Conservation (phyloP, 2,888 invertebrate genomes). For the Heliconius cydno region DNA sequence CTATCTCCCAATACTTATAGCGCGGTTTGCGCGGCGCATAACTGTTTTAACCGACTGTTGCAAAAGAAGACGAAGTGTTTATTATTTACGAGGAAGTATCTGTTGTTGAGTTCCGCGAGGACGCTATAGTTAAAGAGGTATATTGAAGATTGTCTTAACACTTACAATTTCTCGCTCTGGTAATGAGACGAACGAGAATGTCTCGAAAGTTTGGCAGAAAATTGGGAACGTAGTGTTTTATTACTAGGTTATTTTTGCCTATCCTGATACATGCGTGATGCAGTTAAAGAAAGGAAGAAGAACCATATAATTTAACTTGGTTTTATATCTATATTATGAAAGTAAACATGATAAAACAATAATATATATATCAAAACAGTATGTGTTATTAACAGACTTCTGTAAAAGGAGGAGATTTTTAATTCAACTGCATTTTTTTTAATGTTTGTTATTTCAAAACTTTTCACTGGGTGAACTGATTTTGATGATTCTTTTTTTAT, state of each 20-base stretch:
- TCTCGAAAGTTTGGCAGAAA: neutral
- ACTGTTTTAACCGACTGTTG: slow-evolving; percentile 11
- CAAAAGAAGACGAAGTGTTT: neutral
- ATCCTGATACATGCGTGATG: neutral
- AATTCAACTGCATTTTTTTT: no score
- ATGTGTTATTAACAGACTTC: no score
- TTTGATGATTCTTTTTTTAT: no score
- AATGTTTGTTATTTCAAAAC: no score
- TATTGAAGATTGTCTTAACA: no score
- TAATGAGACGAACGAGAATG: neutral
- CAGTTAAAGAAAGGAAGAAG: neutral
- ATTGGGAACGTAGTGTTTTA: neutral
- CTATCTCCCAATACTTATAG: slow-evolving; percentile 7
- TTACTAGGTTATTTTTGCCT: neutral
- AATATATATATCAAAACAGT: neutral
- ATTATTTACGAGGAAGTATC: neutral
- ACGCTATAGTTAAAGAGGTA: no score
- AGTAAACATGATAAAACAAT: neutral
- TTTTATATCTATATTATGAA: neutral
- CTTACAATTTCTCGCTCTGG: no score
- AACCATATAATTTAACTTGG: neutral
- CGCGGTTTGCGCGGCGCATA: slow-evolving; percentile 1
- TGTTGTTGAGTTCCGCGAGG: neutral
- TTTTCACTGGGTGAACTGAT: no score
- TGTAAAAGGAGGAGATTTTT: no score